Evolutionary conservation across 2,113 vertebrate species (phyloP), one percentile per base, ranked within the genome.

Genomic region (Stegastes partitus): DNA sequence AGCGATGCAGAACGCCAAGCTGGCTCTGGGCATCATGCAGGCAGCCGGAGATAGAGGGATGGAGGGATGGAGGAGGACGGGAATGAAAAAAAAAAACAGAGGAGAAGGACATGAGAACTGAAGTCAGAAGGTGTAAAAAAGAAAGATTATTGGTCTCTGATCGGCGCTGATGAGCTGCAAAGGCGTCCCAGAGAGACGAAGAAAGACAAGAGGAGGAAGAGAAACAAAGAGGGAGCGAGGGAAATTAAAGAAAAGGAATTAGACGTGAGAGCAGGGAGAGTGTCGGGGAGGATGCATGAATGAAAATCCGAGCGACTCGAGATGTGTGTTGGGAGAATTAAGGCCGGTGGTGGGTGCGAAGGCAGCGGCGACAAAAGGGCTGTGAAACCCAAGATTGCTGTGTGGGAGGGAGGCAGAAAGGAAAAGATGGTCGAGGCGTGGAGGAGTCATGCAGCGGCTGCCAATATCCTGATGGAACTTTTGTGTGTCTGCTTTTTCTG

Each of bases 181-280:
- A 31, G 51, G 62, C 23, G 14, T 77, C 72, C 59, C 64, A 34
- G 64, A 79, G 72, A 81, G 76, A 64, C 1, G 14, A 71, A 74
- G 70, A 72, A 53, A 82, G 76, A 79, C 44, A 18, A 21, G 78
- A 81, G 62, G 76, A 71, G 68, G 75, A 68, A 72, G 54, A 62
- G 81, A 66, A 73, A 84, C 67, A 74, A 71, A 82, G 76, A 70
- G 61, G 45, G 34, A 79, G 47, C 51, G 11, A 61, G 85, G 66
- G 74, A 87, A 84, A 82, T 87, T 78, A 87, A 85, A 83, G 81
- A 71, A 62, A 78, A 71, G 74, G 84, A 89, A 85, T 86, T 86
- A 87, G 62, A 76, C 66, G 25, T 42, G 58, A 70, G 72, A 59
- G 71, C 55, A 81, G 18, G 66, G 66, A 80, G 73, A 44, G 18